phyloP scores from a whole-genome alignment of 2,113 vertebrate species.

The Archocentrus centrarchus region DNA sequence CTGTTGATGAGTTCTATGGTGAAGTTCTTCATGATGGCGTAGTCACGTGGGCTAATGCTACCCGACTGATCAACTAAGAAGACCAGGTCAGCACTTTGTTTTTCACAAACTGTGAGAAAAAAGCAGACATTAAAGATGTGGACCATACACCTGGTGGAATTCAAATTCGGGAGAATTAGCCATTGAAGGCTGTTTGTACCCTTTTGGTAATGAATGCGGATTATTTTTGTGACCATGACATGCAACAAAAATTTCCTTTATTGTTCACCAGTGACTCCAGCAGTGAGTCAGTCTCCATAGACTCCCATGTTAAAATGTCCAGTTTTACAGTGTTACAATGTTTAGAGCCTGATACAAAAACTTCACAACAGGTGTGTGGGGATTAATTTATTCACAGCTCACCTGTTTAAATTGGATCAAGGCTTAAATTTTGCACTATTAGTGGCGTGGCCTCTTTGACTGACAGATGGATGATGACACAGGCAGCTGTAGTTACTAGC shows the following conservation, averaged over 20 bases:
- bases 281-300: too few relatives aligned
- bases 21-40: constrained; percentile 79
- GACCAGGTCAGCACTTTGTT: constrained; percentile 79
- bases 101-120: constrained; percentile 75
- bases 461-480: not conserved
- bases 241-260: not conserved
- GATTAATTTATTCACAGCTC: too few relatives aligned
- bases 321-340: too few relatives aligned
- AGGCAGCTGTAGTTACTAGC: too few relatives aligned
- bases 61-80: constrained; percentile 83
- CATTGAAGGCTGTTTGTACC: not conserved
- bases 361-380: too few relatives aligned
- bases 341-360: too few relatives aligned
- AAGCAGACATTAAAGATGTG: not conserved
- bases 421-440: not conserved
- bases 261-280: too few relatives aligned
- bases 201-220: not conserved
- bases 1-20: constrained; percentile 66
- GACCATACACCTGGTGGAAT: not conserved
- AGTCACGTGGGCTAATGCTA: constrained; percentile 67
- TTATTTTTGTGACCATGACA: not conserved
- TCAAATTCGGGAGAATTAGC: not conserved
- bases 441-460: not conserved
- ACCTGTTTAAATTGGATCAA: too few relatives aligned
- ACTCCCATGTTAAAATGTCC: too few relatives aligned